Evolutionary conservation across 1,140 invertebrate genomes (phyloP).

Genomic region (Procambarus virginalis): DNA sequence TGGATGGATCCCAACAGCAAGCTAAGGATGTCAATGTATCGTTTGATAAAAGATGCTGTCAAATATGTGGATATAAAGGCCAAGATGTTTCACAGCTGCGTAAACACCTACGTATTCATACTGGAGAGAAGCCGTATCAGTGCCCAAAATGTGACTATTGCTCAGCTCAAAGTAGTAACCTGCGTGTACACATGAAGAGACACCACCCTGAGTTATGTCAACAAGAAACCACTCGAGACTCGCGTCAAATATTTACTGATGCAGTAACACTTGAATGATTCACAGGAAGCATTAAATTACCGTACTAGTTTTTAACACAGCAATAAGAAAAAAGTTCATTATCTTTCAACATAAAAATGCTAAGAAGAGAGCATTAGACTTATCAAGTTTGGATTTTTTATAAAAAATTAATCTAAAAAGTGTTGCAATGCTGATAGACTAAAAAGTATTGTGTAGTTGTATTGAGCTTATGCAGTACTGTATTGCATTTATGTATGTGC

Average conservation of each 20-base stretch:
- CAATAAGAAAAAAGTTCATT: too few species aligned
- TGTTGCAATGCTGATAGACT: not conserved
- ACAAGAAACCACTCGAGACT: not conserved
- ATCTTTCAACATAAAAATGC: too few species aligned
- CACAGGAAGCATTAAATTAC: not conserved
- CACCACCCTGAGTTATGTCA: slow-evolving; percentile 10
- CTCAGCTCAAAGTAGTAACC: slow-evolving; percentile 55
- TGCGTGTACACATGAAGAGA: slow-evolving; percentile 47
- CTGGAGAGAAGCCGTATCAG: slow-evolving; percentile 53
- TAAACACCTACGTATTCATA: slow-evolving; percentile 54
- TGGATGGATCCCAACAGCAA: not conserved
- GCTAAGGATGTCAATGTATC: not conserved
- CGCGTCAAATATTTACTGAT: not conserved
- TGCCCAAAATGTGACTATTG: slow-evolving; percentile 47
- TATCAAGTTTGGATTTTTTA: not conserved
- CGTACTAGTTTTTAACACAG: too few species aligned
- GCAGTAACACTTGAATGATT: slow-evolving; percentile 27
- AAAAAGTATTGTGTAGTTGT: too few species aligned
- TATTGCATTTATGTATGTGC: too few species aligned
- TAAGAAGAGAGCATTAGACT: too few species aligned
- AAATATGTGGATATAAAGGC: slow-evolving; percentile 50
- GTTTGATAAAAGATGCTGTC: slow-evolving; percentile 31
- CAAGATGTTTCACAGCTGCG: slow-evolving; percentile 49
- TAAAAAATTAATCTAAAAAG: not conserved
- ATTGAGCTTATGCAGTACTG: too few species aligned